Evolutionary conservation across 2,888 invertebrate genomes (phyloP).

Genomic region (Amiota communis): DNA sequence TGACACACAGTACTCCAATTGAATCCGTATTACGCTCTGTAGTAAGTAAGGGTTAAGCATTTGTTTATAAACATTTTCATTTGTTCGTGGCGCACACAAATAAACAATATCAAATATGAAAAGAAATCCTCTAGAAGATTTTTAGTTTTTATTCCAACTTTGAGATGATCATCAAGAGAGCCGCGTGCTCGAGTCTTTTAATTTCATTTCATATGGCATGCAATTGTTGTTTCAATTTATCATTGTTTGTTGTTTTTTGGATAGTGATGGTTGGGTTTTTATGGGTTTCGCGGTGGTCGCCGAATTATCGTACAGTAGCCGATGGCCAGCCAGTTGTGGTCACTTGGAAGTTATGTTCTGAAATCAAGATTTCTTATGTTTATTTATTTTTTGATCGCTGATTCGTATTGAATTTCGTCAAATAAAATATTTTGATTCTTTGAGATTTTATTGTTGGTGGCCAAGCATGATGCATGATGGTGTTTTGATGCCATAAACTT

Average conservation of each 20-base stretch:
- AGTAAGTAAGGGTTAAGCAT: background rate
- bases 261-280: constrained; percentile 38
- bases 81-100: background rate
- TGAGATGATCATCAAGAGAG: too few relatives aligned
- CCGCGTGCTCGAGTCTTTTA: too few relatives aligned
- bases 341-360: constrained; percentile 39
- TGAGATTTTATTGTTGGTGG: background rate
- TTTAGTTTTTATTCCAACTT: too few relatives aligned
- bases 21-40: background rate
- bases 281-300: constrained; percentile 30
- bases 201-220: too few relatives aligned
- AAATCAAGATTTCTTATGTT: background rate
- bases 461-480: too few relatives aligned
- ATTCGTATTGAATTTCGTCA: background rate
- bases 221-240: too few relatives aligned
- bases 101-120: too few relatives aligned
- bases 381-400: background rate
- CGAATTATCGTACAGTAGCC: constrained; percentile 7
- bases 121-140: too few relatives aligned
- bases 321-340: background rate
- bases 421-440: background rate
- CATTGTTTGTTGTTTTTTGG: background rate
- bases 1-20: background rate
- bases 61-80: background rate
- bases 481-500: background rate